A percentile compares a stretch with the other conserved stretches of the same genome.
phyloP scores from a whole-genome alignment of 1,140 invertebrate genomes.

The Drosophila nigromelanica region DNA sequence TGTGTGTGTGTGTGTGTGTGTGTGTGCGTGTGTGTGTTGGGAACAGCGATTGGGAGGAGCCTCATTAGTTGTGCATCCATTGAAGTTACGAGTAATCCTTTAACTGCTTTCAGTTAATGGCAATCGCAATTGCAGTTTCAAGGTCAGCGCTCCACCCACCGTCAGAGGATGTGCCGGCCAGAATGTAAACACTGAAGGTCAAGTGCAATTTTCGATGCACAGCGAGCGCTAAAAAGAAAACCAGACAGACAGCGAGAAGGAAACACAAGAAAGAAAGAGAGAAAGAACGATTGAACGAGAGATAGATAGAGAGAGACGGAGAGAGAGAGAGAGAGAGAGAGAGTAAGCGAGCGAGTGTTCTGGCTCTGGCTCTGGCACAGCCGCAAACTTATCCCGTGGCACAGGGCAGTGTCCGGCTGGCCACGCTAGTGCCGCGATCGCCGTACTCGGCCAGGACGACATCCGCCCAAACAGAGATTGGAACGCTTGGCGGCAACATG shows the following conservation, averaged over 20 bases:
- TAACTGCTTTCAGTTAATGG: slow-evolving; percentile 54
- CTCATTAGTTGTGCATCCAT: slow-evolving; percentile 27
- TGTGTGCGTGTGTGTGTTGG: neutral
- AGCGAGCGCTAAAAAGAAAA: slow-evolving; percentile 42
- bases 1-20: neutral
- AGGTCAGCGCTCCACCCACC: slow-evolving; percentile 8
- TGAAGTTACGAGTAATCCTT: slow-evolving; percentile 36
- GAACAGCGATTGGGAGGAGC: slow-evolving; percentile 32
- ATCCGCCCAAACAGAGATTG: slow-evolving; percentile 28
- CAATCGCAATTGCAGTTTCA: slow-evolving; percentile 21
- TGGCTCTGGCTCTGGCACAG: slow-evolving; percentile 33
- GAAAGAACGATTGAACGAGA: neutral
- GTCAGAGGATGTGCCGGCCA: slow-evolving; percentile 22
- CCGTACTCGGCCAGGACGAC: slow-evolving; percentile 64
- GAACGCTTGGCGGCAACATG: slow-evolving; percentile 42
- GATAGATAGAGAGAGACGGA: slow-evolving; percentile 1
- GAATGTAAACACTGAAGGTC: slow-evolving; percentile 50
- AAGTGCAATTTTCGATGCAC: slow-evolving; percentile 59
- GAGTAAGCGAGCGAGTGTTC: slow-evolving; percentile 1
- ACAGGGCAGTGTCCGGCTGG: slow-evolving; percentile 50
- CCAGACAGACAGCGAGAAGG: slow-evolving; percentile 2
- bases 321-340: neutral
- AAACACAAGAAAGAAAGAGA: neutral
- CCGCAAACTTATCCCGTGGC: slow-evolving; percentile 22
- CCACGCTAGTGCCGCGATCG: slow-evolving; percentile 71